Conservation (phyloP, 2,113 vertebrate species). For the Nothoprocta pentlandii region DNA sequence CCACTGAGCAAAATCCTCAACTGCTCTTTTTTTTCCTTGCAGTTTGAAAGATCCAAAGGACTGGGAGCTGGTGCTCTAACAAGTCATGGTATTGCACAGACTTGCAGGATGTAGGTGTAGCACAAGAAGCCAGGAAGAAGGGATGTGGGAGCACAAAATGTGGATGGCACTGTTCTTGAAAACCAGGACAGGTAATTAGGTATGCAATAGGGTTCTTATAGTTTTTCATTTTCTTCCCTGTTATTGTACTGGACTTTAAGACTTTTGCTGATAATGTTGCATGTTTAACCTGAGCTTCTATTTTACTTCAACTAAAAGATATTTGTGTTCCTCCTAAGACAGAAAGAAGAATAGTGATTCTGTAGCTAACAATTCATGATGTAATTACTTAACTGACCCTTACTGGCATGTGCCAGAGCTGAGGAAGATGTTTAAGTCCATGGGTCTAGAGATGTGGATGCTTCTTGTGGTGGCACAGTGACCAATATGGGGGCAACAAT, state of each 20-base stretch:
- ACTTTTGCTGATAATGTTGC: neutral
- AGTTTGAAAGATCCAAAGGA: fast-evolving
- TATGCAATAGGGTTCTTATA: neutral
- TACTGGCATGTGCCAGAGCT: neutral
- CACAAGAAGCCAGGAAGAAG: neutral
- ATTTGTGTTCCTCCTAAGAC: neutral
- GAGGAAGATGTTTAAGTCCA: neutral
- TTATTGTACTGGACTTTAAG: neutral
- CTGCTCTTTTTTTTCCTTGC: neutral
- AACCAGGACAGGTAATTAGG: neutral
- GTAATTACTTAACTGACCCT: neutral
- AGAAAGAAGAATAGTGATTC: neutral
- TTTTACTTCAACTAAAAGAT: neutral
- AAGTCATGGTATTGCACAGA: too few relatives aligned
- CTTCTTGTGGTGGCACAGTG: neutral
- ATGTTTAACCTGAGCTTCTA: neutral
- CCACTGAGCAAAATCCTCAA: neutral
- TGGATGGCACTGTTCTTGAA: neutral
- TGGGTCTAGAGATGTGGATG: neutral
- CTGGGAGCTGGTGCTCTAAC: fast-evolving
- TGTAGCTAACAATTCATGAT: neutral
- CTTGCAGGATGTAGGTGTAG: fast-evolving
- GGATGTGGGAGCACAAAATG: neutral
- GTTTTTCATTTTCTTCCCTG: neutral
- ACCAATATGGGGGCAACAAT: neutral